Base-by-base conservation (phyloP, 2,888 invertebrate species). In the Calliphora vomitoria region DNA sequence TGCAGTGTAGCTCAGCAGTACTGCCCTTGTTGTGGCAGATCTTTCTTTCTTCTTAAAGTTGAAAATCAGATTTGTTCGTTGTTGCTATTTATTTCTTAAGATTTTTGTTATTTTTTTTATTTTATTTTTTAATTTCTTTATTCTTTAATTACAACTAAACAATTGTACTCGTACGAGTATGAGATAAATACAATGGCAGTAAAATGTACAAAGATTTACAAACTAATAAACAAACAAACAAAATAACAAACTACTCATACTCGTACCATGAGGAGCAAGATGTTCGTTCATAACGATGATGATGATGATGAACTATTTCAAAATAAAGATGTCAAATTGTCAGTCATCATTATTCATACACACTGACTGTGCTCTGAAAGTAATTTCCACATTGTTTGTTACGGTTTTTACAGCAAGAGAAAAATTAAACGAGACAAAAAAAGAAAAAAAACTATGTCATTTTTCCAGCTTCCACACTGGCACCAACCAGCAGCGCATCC, bases 311-410 rank as follows among this genome's bases (percentile, higher is more conserved):
- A 66, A 72, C 71, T 79, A 79, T 66, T 74, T 79, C 31, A 25
- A 79, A 72, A 84, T 79, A 50, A 79, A 84, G 84, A 79, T 79
- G 84, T 84, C 79, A 84, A 74, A 79, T 84, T 84, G 79, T 84
- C 84, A 79, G 58, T 84, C 84, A 84, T 79, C 47, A 72, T 84
- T 79, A 83, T 78, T 15, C 69, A 58, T 74, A 53, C 44, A 44
- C 55, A 47, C 58, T 31, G n/a, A n/a, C n/a, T 74, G 31, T 31
- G 5, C 38, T 13, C 31, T 18, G 0, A 66, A 81, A 71, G 25
- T 74, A 41, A 72, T 64, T 72, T 64, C 15, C 66, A 55, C 55
- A 44, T 66, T 50, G 58, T 74, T 10, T 44, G 41, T 68, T 44
- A 60, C 41, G n/a, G 60, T 75, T 47, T 82, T 81, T 68, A 60